phyloP scores from a whole-genome alignment of 2,888 invertebrate genomes.

The Pterobdella sp. region DNA sequence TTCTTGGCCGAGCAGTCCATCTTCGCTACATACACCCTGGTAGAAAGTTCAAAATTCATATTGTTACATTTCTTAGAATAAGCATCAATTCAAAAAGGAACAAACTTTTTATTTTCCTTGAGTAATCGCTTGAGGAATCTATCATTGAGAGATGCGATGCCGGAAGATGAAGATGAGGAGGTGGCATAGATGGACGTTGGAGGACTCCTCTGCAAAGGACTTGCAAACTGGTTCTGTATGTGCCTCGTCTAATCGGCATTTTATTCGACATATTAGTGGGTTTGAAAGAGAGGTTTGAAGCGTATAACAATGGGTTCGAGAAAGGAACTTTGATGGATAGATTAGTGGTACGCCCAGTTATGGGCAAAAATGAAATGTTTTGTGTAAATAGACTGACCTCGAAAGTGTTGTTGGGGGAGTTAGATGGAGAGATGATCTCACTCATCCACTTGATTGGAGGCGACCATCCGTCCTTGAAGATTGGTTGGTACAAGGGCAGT shows the following conservation, averaged over 20 bases:
- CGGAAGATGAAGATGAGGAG: neutral
- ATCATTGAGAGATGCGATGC: neutral
- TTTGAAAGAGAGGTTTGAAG: neutral
- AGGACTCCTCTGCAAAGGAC: no score
- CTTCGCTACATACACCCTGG: conserved; percentile 10
- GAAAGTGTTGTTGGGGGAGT: neutral
- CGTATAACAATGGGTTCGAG: no score
- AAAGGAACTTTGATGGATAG: neutral
- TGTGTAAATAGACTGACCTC: no score
- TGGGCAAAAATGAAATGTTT: no score
- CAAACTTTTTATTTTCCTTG: neutral
- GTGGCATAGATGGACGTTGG: neutral
- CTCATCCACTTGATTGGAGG: conserved; percentile 26
- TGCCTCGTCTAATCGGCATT: no score
- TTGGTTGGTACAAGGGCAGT: conserved; percentile 22
- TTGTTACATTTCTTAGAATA: neutral
- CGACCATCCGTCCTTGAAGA: conserved; percentile 24
- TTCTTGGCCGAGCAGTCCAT: neutral
- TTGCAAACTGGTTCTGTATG: no score
- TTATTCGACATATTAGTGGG: no score
- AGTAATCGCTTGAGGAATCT: neutral
- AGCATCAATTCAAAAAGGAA: no score
- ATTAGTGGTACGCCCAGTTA: neutral
- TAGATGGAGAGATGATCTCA: conserved; percentile 15
- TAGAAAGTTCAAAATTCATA: neutral